Percentiles rank a stretch among this genome's conserved stretches.
Evolutionary conservation across 2,888 invertebrate genomes (phyloP).

Genomic region (Gastracanthus pulcherrimus): DNA sequence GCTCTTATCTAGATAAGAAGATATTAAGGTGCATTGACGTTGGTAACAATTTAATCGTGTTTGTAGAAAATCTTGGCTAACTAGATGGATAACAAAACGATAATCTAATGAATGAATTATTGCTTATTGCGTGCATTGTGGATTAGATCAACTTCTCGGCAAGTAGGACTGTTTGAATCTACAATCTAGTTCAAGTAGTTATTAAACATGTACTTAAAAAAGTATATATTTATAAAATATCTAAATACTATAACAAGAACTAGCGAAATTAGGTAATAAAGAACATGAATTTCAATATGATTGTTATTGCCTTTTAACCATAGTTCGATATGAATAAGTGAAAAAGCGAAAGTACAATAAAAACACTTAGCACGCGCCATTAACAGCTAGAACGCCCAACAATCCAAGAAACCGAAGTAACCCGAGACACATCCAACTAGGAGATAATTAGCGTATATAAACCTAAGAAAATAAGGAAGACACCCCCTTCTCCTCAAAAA

Average conservation of each 20-base stretch:
- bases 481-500: not conserved
- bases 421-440: not conserved
- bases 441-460: not conserved
- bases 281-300: not conserved
- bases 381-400: not conserved
- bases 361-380: not conserved
- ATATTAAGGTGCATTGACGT: too few species aligned
- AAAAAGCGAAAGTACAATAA: not conserved
- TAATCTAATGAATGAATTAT: too few species aligned
- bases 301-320: not conserved
- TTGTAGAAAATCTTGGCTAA: too few species aligned
- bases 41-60: too few species aligned
- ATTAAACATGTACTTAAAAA: too few species aligned
- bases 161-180: too few species aligned
- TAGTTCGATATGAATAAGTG: not conserved
- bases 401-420: not conserved
- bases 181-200: too few species aligned
- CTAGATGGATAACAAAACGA: too few species aligned
- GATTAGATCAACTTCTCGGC: too few species aligned
- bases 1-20: too few species aligned
- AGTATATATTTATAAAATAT: too few species aligned
- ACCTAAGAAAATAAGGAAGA: not conserved
- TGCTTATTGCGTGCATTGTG: too few species aligned
- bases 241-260: not conserved
- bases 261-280: not conserved